These are phyloP conservation scores for Leptinotarsa undecemlineata DNA, from an alignment of 1,140 invertebrate genomes.

Conservation along the genomic window DNA sequence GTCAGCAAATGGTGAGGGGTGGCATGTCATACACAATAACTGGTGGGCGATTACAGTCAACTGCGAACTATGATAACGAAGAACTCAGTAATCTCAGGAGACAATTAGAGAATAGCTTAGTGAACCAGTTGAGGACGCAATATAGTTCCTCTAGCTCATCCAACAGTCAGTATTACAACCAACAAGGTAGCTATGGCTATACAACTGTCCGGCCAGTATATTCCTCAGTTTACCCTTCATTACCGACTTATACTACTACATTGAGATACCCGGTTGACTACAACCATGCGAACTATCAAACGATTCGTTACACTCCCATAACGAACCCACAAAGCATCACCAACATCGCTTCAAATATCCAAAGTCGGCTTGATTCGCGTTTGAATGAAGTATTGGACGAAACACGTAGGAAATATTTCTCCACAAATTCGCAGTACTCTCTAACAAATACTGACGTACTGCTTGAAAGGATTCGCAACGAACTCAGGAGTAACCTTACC, in stretches of 20 bases:
- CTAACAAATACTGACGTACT: slow-evolving; percentile 32
- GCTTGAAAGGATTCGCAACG: slow-evolving; percentile 41
- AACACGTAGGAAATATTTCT: slow-evolving; percentile 38
- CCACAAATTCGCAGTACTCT: slow-evolving; percentile 26
- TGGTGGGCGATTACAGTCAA: slow-evolving; percentile 40
- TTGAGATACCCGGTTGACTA: neutral
- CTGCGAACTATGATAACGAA: slow-evolving; percentile 48
- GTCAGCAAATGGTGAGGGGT: slow-evolving; percentile 43
- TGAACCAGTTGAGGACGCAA: slow-evolving; percentile 42
- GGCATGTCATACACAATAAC: slow-evolving; percentile 43
- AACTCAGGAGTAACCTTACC: slow-evolving; percentile 47
- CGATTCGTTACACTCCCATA: slow-evolving; percentile 36
- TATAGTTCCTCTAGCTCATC: slow-evolving; percentile 11
- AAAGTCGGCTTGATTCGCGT: slow-evolving; percentile 40
- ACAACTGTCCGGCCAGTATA: slow-evolving; percentile 19
- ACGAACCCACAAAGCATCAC: slow-evolving; percentile 42
- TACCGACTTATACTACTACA: slow-evolving; percentile 3
- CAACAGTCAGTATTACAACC: slow-evolving; percentile 11
- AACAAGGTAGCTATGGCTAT: neutral
- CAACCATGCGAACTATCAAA: slow-evolving; percentile 6
- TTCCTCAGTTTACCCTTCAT: slow-evolving; percentile 6
- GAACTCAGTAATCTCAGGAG: slow-evolving; percentile 47
- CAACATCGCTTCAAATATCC: slow-evolving; percentile 42
- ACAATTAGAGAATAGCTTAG: slow-evolving; percentile 45
- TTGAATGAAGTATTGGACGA: slow-evolving; percentile 42